Evolutionary conservation across 2,888 invertebrate genomes (phyloP).

Genomic region (Automeris io): DNA sequence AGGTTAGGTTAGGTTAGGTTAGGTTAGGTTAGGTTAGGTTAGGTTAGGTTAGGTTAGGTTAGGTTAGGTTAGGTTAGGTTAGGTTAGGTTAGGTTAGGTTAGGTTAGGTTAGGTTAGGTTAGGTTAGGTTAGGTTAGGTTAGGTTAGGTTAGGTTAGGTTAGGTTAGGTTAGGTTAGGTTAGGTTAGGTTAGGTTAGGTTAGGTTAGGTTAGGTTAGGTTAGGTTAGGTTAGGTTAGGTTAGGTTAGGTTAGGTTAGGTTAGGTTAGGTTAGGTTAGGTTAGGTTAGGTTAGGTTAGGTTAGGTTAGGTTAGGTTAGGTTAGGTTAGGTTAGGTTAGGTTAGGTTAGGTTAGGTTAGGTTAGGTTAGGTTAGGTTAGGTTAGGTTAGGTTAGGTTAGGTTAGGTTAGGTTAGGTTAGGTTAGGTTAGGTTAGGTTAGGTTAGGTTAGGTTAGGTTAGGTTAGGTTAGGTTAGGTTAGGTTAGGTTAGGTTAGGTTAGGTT

Average conservation of each 20-base stretch:
- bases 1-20: slow-evolving; percentile 12
- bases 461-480: neutral
- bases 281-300: slow-evolving; percentile 7
- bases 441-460: neutral
- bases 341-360: slow-evolving; percentile 8
- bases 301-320: slow-evolving; percentile 10
- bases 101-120: slow-evolving; percentile 5
- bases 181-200: slow-evolving; percentile 2
- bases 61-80: slow-evolving; percentile 10
- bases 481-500: neutral
- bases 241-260: slow-evolving; percentile 2
- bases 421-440: neutral
- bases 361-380: slow-evolving; percentile 7
- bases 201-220: slow-evolving; percentile 1
- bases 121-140: slow-evolving; percentile 1
- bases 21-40: slow-evolving; percentile 11
- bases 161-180: slow-evolving; percentile 2
- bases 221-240: slow-evolving; percentile 3
- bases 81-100: slow-evolving; percentile 7
- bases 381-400: neutral
- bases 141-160: slow-evolving; percentile 2
- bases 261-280: slow-evolving; percentile 2
- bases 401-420: neutral
- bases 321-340: slow-evolving; percentile 9
- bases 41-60: slow-evolving; percentile 12